phyloP scores from a whole-genome alignment of 2,888 invertebrate genomes.

The Sesia bembeciformis region DNA sequence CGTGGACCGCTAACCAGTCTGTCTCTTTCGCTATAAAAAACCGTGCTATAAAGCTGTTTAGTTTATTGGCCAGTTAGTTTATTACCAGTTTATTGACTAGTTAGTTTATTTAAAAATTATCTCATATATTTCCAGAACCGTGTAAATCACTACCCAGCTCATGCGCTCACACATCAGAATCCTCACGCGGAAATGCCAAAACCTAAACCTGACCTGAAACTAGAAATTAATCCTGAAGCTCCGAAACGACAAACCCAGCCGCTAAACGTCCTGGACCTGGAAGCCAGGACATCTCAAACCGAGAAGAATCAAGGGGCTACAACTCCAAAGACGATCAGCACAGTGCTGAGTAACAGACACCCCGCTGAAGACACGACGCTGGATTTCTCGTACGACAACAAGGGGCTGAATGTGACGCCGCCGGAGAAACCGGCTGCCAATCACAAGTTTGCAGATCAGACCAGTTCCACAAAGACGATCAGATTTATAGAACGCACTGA shows the following conservation, averaged over 20 bases:
- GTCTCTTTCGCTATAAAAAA: too few relatives aligned
- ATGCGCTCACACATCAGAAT: constrained; percentile 59
- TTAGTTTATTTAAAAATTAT: too few relatives aligned
- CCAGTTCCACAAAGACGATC: constrained; percentile 24
- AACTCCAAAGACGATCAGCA: constrained; percentile 79
- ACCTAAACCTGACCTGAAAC: constrained; percentile 51
- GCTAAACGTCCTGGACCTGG: constrained; percentile 50
- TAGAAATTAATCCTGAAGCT: constrained; percentile 59
- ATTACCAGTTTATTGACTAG: too few relatives aligned
- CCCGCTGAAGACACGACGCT: constrained; percentile 85
- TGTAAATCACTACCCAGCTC: constrained; percentile 52
- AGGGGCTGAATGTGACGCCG: constrained; percentile 81
- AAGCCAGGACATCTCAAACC: constrained; percentile 50
- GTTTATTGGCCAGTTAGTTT: too few relatives aligned
- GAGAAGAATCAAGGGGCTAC: constrained; percentile 74
- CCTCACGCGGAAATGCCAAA: constrained; percentile 63
- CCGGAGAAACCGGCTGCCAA: constrained; percentile 53
- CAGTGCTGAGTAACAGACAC: constrained; percentile 80
- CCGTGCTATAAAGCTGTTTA: too few relatives aligned
- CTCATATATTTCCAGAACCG: constrained; percentile 42
- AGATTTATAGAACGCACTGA: constrained; percentile 13
- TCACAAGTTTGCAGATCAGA: constrained; percentile 48
- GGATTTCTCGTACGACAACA: constrained; percentile 87
- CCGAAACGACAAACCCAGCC: constrained; percentile 48
- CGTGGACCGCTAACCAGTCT: too few relatives aligned